Conservation (phyloP, 2,113 vertebrate genomes). For the Muscicapa adusta region DNA sequence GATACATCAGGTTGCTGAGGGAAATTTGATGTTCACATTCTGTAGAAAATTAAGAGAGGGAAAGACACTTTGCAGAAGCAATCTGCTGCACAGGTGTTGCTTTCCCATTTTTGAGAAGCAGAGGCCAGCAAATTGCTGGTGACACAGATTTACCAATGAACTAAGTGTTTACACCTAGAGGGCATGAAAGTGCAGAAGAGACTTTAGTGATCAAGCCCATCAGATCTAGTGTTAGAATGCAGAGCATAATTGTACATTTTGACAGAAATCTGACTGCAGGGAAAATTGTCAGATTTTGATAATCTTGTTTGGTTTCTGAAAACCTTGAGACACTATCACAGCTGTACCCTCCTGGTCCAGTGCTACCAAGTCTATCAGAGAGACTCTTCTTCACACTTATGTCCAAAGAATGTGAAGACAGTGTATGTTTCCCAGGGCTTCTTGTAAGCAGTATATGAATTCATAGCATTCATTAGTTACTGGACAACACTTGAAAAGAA, state of each 20-base stretch:
- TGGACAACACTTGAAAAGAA: not conserved
- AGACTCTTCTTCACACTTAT: not conserved
- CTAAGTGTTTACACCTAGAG: not conserved
- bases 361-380: not conserved
- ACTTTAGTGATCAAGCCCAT: not conserved
- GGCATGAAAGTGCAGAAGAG: not conserved
- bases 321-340: not conserved
- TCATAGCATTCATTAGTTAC: not conserved
- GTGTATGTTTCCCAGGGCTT: not conserved
- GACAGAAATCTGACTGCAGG: fast-evolving
- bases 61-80: not conserved
- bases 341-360: not conserved
- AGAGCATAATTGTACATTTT: not conserved
- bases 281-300: not conserved
- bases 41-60: not conserved
- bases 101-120: not conserved
- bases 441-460: not conserved
- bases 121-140: not conserved
- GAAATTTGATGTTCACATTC: not conserved
- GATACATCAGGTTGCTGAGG: not conserved
- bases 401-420: not conserved
- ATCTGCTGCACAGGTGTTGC: not conserved
- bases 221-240: not conserved
- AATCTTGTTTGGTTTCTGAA: not conserved
- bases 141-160: not conserved